Evolutionary conservation across 1,140 invertebrate genomes (phyloP).

Genomic region (Drosophila paulistorum): DNA sequence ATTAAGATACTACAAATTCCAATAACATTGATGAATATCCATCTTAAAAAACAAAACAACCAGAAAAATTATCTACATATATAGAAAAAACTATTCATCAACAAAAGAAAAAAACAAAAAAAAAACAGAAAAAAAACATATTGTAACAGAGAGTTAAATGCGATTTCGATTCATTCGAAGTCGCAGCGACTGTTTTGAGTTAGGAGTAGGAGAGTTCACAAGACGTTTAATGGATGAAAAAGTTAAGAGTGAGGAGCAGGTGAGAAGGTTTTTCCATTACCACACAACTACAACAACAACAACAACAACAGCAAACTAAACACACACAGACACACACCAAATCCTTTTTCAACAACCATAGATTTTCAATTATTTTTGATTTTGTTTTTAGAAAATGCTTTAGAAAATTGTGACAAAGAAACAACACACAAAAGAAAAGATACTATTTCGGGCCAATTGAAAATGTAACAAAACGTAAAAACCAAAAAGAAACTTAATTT

Average conservation of each 20-base stretch:
- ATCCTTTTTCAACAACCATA: constrained; percentile 31
- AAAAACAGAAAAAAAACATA: constrained; percentile 19
- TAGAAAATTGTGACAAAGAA: constrained; percentile 51
- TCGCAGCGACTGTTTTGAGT: constrained; percentile 68
- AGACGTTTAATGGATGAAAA: constrained; percentile 43
- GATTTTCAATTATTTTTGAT: background rate
- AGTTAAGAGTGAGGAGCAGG: constrained; percentile 41
- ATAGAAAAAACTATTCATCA: background rate
- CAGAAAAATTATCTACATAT: constrained; percentile 28
- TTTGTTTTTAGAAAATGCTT: constrained; percentile 65
- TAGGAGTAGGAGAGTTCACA: constrained; percentile 50
- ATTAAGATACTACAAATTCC: constrained; percentile 68
- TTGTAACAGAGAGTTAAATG: constrained; percentile 59
- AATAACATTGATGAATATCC: constrained; percentile 77
- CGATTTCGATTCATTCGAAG: constrained; percentile 25
- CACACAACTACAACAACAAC: constrained; percentile 36
- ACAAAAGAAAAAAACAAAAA: background rate
- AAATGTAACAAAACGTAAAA: constrained; percentile 49
- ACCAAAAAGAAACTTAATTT: constrained; percentile 62
- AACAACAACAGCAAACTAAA: constrained; percentile 32
- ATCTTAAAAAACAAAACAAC: constrained; percentile 51
- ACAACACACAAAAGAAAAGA: constrained; percentile 32
- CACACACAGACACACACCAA: constrained; percentile 25
- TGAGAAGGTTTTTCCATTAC: constrained; percentile 68
- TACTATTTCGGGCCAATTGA: constrained; percentile 74